Evolutionary conservation across 2,888 invertebrate species (phyloP).

Genomic region (Melanostoma scalare): DNA sequence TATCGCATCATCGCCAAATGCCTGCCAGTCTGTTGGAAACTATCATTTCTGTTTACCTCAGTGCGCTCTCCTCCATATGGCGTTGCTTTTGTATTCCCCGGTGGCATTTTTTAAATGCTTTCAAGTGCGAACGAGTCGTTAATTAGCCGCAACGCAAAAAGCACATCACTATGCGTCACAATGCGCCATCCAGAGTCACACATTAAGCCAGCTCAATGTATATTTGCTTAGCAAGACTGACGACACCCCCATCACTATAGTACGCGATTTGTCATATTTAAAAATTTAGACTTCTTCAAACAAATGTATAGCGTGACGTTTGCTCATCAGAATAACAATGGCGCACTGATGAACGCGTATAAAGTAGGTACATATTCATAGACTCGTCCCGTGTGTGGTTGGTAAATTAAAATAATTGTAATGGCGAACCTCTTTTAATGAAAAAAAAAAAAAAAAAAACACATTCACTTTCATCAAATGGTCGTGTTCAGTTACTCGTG

Average conservation of each 20-base stretch:
- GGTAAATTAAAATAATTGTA: constrained; percentile 50
- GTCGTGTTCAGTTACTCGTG: too few relatives aligned
- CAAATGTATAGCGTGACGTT: constrained; percentile 48
- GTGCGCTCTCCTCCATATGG: constrained; percentile 24
- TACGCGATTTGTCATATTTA: constrained; percentile 8
- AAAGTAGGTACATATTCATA: constrained; percentile 31
- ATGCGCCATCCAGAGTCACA: constrained; percentile 20
- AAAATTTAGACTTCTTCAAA: constrained; percentile 21
- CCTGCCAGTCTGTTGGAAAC: constrained; percentile 25
- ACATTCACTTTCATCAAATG: too few relatives aligned
- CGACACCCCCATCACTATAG: neutral
- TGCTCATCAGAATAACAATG: constrained; percentile 31
- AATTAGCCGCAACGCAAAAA: constrained; percentile 58
- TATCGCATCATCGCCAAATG: constrained; percentile 18
- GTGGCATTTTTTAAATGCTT: constrained; percentile 56
- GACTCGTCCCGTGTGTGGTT: constrained; percentile 44
- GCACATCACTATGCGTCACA: constrained; percentile 49
- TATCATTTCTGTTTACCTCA: constrained; percentile 37
- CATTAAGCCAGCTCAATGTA: neutral
- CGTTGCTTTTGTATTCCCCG: constrained; percentile 20
- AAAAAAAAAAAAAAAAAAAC: too few relatives aligned
- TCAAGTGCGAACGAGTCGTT: constrained; percentile 44
- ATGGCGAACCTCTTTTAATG: neutral
- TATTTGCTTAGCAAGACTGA: constrained; percentile 7
- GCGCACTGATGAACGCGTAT: constrained; percentile 21